Base-by-base conservation (phyloP, 1,140 invertebrate species). In the Hydropsyche tenuis region DNA sequence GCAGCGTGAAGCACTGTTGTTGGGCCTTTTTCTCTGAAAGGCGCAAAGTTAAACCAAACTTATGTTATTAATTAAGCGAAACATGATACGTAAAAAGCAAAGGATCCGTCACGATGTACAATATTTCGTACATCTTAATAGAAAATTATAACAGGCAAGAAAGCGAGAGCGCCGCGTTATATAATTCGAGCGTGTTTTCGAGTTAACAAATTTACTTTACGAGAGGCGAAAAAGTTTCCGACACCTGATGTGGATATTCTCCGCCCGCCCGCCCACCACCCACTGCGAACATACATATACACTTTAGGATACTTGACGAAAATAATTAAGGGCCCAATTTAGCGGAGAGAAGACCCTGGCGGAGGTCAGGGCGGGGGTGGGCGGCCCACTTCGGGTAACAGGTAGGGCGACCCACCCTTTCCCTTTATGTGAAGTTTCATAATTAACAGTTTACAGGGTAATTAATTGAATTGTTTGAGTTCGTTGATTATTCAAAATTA, bases 271-370 rank as follows among this genome's bases (percentile, higher is more conserved):
- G 69, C 51, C 42, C 56, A 30, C 42, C 71, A n/a, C 11, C 51
- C 18, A 23, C 46, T 16, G 22, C 46, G 43, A 70, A 70, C 69
- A 69, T 71, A 72, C 69, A 64, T 56, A 27, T 60, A 72, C 68
- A 70, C 27, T 70, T 70, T 37, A 56, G 72, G 75, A 53, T 69
- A 77, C 71, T 77, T 74, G 76, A 77, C 76, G 76, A 77, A 77
- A 77, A 77, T 77, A 77, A 77, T 77, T 77, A 77, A 77, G 73
- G 76, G 73, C 62, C 73, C 76, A 77, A 77, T 77, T 77, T 77
- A 72, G 73, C 69, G 73, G 46, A 71, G 68, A 69, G 69, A 76
- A 76, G 72, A 71, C 65, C 70, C 74, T 72, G 43, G 51, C 45
- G 30, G 66, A 63, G 73, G 22, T 56, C 48, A 70, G 25, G 48